Base-by-base conservation (phyloP, 1,140 invertebrate species). In the Nymphalis io region DNA sequence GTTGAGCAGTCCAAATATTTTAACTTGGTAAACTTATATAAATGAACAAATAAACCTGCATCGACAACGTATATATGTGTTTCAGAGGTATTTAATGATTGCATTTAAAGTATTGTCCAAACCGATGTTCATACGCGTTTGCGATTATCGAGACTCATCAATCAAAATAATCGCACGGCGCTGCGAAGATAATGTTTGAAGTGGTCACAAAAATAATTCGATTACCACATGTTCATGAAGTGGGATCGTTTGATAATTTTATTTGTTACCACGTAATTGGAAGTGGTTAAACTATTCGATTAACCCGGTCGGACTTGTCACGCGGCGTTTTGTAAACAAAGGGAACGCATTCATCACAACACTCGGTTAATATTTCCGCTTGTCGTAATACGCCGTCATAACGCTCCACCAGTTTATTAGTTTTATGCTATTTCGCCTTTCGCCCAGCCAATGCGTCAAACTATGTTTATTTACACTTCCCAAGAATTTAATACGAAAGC, bases 301-400 rank as follows among this genome's bases (percentile, higher is more conserved):
- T 70, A 55, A 69, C 27, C 42, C 46, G 51, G 40, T n/a, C 40
- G 18, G 23, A 21, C 21, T 27, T 51, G 61, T 72, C 59, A 53
- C 44, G 68, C 44, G 63, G 70, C 58, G 12, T 44, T 20, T 20
- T 6, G 68, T 74, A 79, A 81, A 85, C 83, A 83, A 80, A 74
- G 76, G 78, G 73, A 79, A 71, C 73, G 73, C 70, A 79, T 78
- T 80, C 74, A 76, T 80, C 70, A 76, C 72, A 80, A 75, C 70
- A 70, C 72, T 73, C 74, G 73, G 69, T 82, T 81, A 79, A 81
- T 83, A 84, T 80, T 84, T 82, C 82, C 82, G 80, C 62, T 76
- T 74, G 62, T 70, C 74, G 80, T 81, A 76, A 78, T 74, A 74
- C 40, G 59, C 53, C 64, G 65, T 72, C 69, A 68, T 72, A 55